A percentile compares a stretch with the other conserved stretches of the same genome.
phyloP scores from a whole-genome alignment of 2,797 vertebrate species.

The Hylomyscus alleni region DNA sequence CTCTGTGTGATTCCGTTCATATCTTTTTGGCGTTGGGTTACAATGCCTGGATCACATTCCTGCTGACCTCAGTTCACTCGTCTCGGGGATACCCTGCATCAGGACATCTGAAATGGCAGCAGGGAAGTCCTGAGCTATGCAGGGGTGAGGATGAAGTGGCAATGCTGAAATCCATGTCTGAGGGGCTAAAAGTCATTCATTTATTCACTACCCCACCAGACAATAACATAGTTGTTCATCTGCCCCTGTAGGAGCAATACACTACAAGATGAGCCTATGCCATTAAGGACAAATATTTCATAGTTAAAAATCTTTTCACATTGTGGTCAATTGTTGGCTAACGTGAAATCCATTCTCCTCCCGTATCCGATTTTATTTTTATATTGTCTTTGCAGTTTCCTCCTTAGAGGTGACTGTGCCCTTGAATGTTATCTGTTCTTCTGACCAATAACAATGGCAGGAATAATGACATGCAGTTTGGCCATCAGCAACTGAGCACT shows the following conservation, averaged over 20 bases:
- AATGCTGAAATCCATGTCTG: background rate
- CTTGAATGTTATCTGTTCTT: background rate
- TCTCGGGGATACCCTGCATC: conserved; percentile 15
- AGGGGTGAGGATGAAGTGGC: background rate
- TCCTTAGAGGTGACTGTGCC: background rate
- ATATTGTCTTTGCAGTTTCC: background rate
- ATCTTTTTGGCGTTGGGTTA: conserved; percentile 45
- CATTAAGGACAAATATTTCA: conserved; percentile 41
- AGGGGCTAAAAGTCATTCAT: background rate
- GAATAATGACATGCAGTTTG: background rate
- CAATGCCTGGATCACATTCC: background rate
- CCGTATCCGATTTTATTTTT: background rate
- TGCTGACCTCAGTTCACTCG: conserved; percentile 28
- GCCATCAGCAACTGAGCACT: background rate
- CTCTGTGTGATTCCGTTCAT: background rate
- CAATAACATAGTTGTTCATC: background rate
- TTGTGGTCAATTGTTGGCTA: background rate
- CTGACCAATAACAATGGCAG: background rate
- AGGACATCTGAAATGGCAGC: background rate
- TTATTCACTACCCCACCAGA: background rate
- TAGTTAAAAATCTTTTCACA: background rate
- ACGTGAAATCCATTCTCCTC: background rate
- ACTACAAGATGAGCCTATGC: background rate
- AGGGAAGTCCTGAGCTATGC: background rate
- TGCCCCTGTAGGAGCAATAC: background rate